phyloP scores from a whole-genome alignment of 2,888 invertebrate species.

The Glaucopsyche alexis region DNA sequence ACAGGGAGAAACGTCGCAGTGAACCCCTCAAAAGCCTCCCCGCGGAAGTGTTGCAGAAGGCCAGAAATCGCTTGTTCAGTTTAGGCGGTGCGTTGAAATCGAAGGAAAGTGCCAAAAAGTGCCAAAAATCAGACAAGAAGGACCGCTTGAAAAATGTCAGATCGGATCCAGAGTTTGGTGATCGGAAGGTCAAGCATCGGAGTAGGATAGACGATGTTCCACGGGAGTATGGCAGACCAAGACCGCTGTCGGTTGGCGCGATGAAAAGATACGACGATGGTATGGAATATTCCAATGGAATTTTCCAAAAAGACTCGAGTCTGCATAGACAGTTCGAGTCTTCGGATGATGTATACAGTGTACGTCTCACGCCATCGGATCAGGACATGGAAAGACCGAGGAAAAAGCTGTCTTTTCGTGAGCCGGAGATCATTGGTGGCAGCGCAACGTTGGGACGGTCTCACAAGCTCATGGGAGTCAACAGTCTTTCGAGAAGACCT shows the following conservation, averaged over 20 bases:
- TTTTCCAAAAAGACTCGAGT: slow-evolving; percentile 53
- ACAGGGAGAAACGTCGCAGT: slow-evolving; percentile 60
- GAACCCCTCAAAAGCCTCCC: slow-evolving; percentile 73
- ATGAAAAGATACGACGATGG: slow-evolving; percentile 61
- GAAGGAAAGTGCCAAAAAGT: slow-evolving; percentile 61
- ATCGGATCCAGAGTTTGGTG: slow-evolving; percentile 68
- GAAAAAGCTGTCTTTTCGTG: slow-evolving; percentile 92
- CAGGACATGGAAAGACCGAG: slow-evolving; percentile 82
- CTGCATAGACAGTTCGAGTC: slow-evolving; percentile 58
- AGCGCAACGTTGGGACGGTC: slow-evolving; percentile 63
- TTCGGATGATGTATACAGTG: slow-evolving; percentile 62
- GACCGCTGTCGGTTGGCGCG: slow-evolving; percentile 68
- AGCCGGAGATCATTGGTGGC: slow-evolving; percentile 85
- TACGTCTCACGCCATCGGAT: slow-evolving; percentile 65
- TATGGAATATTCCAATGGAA: slow-evolving; percentile 50
- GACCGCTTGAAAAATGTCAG: slow-evolving; percentile 60
- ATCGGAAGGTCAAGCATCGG: slow-evolving; percentile 58
- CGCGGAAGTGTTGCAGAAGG: slow-evolving; percentile 68
- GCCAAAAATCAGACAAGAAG: slow-evolving; percentile 73
- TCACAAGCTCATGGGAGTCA: slow-evolving; percentile 70
- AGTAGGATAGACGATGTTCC: slow-evolving; percentile 58
- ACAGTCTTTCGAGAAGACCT: slow-evolving; percentile 60
- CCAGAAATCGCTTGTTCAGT: slow-evolving; percentile 69
- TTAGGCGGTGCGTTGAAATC: slow-evolving; percentile 72
- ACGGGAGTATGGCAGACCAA: slow-evolving; percentile 53